These are phyloP conservation scores for Lepidurus couesii DNA, from an alignment of 1,140 invertebrate genomes.

Conservation along the genomic window DNA sequence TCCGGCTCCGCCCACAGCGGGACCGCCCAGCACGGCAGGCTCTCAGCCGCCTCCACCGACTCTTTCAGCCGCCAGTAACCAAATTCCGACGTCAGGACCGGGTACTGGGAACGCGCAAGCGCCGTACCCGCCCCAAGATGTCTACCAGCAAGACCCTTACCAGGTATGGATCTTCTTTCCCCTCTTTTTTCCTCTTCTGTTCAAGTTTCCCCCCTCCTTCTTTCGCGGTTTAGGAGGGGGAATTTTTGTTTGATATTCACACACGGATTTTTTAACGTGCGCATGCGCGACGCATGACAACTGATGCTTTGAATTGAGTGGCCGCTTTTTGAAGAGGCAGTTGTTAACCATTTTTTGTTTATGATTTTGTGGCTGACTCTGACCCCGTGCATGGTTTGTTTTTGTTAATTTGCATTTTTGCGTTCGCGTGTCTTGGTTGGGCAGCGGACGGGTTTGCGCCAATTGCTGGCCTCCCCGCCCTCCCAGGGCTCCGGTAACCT, in stretches of 20 bases:
- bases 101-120: not conserved
- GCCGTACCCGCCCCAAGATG: not conserved
- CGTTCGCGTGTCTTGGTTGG: not conserved
- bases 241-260: not conserved
- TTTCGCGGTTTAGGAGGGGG: not conserved
- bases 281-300: no score
- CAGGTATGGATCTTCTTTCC: not conserved
- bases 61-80: not conserved
- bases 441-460: constrained; percentile 31
- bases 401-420: not conserved
- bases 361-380: no score
- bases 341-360: no score
- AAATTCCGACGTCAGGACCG: not conserved
- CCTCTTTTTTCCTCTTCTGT: constrained; percentile 1
- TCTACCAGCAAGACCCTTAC: not conserved
- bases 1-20: constrained; percentile 35
- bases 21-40: not conserved
- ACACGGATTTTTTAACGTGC: no score
- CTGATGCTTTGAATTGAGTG: no score
- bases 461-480: constrained; percentile 31
- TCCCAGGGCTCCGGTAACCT: constrained; percentile 8
- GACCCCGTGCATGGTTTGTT: no score
- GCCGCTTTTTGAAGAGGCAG: no score
- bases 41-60: not conserved
- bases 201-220: not conserved